phyloP scores from a whole-genome alignment of 2,888 invertebrate species.

The Drosophila kuntzei region DNA sequence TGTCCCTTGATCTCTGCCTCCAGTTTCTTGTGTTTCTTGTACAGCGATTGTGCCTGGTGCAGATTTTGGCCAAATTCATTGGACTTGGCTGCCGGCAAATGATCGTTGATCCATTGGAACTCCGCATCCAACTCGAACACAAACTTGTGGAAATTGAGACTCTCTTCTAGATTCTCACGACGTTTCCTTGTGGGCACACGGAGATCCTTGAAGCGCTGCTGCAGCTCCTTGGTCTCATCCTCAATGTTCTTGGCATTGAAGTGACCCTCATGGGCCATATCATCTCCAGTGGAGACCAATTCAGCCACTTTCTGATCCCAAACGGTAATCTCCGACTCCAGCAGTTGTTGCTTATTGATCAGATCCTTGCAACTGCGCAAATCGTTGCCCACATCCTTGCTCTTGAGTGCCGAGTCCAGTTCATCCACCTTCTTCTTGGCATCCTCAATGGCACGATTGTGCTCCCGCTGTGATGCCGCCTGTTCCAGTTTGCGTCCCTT shows the following conservation, averaged over 20 bases:
- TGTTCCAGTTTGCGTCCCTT: constrained; percentile 93
- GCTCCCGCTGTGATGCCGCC: constrained; percentile 93
- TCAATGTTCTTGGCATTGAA: constrained; percentile 96
- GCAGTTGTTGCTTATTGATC: constrained; percentile 93
- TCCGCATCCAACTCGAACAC: constrained; percentile 96
- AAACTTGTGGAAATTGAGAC: constrained; percentile 93
- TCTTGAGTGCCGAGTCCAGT: constrained; percentile 91
- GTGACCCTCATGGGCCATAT: constrained; percentile 97
- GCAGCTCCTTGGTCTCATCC: constrained; percentile 91
- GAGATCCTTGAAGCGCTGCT: constrained; percentile 89
- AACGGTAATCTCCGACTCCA: constrained; percentile 94
- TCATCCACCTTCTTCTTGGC: constrained; percentile 94
- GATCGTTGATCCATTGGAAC: constrained; percentile 97
- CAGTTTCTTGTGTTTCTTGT: constrained; percentile 97
- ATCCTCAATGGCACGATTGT: constrained; percentile 94
- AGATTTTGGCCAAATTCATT: constrained; percentile 92
- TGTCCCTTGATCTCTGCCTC: constrained; percentile 95
- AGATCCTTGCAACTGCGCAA: constrained; percentile 96
- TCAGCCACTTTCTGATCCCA: constrained; percentile 93
- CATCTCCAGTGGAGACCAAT: constrained; percentile 92
- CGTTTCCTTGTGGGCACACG: constrained; percentile 90
- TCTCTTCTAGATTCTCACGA: constrained; percentile 92
- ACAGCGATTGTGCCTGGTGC: constrained; percentile 95
- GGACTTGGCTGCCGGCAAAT: constrained; percentile 92
- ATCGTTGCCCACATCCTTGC: constrained; percentile 94